Base-by-base conservation (phyloP, 2,888 invertebrate species). In the Dicyrtoma fusca region DNA sequence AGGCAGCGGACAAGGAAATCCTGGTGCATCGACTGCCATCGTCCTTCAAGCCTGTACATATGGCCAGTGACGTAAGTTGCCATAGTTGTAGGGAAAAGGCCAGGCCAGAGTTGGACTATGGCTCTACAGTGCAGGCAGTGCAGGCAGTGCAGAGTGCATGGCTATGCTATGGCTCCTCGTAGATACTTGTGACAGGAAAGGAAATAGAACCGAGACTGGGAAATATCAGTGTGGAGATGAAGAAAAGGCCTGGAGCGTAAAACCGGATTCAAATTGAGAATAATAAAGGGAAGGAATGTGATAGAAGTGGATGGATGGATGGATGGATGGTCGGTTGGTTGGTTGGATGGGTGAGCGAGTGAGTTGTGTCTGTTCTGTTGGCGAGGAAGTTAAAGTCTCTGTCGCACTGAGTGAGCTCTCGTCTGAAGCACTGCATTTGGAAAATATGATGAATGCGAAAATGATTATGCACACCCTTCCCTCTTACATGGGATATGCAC, bases 271-370 rank as follows among this genome's bases (percentile, higher is more conserved):
- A 45, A 45, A 63, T 63, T 42, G 25, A 64, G 65, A 65, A 65
- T 65, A 65, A 53, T 65, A 53, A 51, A 65, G 65, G 53, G 17
- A 11, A 65, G 65, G 65, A 65, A 65, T 65, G 51, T 65, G 65
- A 65, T 65, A 53, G 65, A 64, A 53, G 53, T 65, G 23, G 63
- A 63, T 17, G 63, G 44, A 45, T 63, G 10, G 5, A 34, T 34
- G 34, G 8, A 34, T 34, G 3, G 34, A 34, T n/a, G 34, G 34
- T 34, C 3, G 34, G 34, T 8, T 57, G 53, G 17, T 10, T 53
- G 53, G 17, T 11, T 53, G 53, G 17, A 11, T 53, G 17, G 11
- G 21, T 17, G 17, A 21, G 53, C 11, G 17, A 14, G n/a, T 17
- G 17, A 61, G 34, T 19, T 53, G 21, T 17, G 17, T 53, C 8